A percentile compares a stretch with the other conserved stretches of the same genome.
phyloP scores from a whole-genome alignment of 2,113 vertebrate genomes.

The Falcunculus frontatus region DNA sequence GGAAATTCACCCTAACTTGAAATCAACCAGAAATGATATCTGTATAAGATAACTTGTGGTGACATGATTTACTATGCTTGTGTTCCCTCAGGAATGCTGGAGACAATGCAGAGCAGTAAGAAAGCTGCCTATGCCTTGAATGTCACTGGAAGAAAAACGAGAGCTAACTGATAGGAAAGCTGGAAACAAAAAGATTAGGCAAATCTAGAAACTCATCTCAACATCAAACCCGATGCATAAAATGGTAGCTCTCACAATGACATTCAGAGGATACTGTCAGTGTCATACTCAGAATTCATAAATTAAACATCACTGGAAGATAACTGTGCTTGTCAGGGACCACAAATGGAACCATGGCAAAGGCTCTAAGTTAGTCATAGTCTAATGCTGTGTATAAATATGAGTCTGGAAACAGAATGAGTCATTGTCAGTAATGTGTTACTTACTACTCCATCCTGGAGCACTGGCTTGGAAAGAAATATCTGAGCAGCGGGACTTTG shows the following conservation, averaged over 20 bases:
- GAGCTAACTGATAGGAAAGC: neutral
- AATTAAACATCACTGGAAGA: conserved; percentile 17
- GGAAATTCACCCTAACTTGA: neutral
- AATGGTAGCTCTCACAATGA: neutral
- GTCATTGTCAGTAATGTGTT: neutral
- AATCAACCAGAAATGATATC: neutral
- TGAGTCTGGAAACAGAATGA: neutral
- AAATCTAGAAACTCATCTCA: neutral
- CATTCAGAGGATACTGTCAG: neutral
- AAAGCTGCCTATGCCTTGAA: neutral
- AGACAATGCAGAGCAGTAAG: neutral
- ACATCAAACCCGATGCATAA: neutral
- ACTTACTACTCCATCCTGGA: neutral
- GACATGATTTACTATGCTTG: neutral
- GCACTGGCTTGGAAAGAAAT: neutral
- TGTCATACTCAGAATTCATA: neutral
- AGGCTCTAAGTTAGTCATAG: neutral
- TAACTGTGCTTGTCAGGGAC: neutral
- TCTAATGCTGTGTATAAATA: neutral
- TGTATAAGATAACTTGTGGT: neutral
- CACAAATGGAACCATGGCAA: neutral
- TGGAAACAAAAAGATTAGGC: neutral
- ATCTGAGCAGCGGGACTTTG: neutral
- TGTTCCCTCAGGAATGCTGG: neutral
- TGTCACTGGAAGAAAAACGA: neutral